Evolutionary conservation across 2,113 vertebrate genomes (phyloP), one percentile per base, ranked within the genome.

Genomic region (Salvelinus namaycush): DNA sequence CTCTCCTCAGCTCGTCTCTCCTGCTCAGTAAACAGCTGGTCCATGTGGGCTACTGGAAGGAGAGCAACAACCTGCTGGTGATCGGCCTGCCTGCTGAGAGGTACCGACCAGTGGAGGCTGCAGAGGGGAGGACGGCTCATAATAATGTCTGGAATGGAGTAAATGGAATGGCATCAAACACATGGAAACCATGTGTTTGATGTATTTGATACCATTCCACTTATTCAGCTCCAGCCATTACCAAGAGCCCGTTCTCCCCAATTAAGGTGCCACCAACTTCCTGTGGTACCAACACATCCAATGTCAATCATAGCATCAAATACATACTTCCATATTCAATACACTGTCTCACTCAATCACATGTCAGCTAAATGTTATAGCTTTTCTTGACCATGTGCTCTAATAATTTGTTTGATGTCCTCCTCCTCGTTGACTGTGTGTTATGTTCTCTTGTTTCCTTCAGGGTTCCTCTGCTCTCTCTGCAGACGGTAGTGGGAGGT

Each of bases 1-100:
- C 57, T 20, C 87, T 96, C 81, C 91, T 7, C 81, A 98, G 97
- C 83, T 96, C 97, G 0, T 97, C 97, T 48, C 93, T 99, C 2
- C 87, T 96, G 81, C 91, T 98, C 74, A 92, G 94, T 54, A 95
- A 89, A 72, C 95, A 96, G 81, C 88, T 98, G 89, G 93, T 98
- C 65, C 95, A 99, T 73, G 94, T 98, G 78, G 95, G 96, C 91
- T 99, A 98, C 92, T 97, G 96, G 95, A 98, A 97, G 83, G 96
- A 98, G 68, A 92, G 80, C 80, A 93, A 94, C 82, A 95, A 95
- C 78, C 91, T 99, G 81, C 87, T 99, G 31, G 88, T 99, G 68
- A 90, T 99, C 26, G 96, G 95, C 39, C 93, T 99, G 79, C 97
- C 98, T 81, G 96, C 97, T 72, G 93, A 97, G 84, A 96, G 95